These are phyloP conservation scores for Ophiodon elongatus DNA, from an alignment of 2,113 vertebrate species.

Conservation along the genomic window DNA sequence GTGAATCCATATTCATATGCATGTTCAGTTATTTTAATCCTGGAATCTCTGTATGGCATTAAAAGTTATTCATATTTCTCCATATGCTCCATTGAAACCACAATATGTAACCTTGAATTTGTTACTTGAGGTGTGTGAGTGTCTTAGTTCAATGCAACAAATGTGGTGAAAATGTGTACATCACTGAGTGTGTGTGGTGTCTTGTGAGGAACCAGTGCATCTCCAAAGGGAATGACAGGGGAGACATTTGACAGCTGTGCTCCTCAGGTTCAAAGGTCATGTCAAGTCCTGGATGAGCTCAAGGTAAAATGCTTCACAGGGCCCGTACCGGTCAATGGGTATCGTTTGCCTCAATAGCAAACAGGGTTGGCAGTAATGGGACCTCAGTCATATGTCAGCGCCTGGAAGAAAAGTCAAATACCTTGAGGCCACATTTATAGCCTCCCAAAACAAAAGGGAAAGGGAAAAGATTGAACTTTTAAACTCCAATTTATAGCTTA, in stretches of 20 bases:
- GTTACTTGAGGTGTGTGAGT: conserved; percentile 28
- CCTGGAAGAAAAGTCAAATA: conserved; percentile 77
- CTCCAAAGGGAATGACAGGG: conserved; percentile 77
- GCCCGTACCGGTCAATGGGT: conserved; percentile 75
- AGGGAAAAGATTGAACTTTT: conserved; percentile 78
- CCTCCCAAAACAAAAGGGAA: conserved; percentile 70
- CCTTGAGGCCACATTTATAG: conserved; percentile 67
- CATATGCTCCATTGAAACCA: background rate
- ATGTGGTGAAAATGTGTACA: conserved; percentile 25
- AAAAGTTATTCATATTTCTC: conserved; percentile 47
- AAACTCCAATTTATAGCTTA: conserved; percentile 78
- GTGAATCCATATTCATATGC: conserved; percentile 48
- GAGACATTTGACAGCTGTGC: conserved; percentile 83
- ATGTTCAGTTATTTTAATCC: conserved; percentile 31
- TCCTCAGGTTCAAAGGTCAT: conserved; percentile 81
- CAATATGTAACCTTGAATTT: conserved; percentile 39
- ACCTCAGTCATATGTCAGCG: conserved; percentile 83
- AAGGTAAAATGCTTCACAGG: conserved; percentile 81
- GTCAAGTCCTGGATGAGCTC: conserved; percentile 81
- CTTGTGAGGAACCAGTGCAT: conserved; percentile 62
- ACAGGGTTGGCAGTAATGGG: conserved; percentile 78
- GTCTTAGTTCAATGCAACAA: conserved; percentile 20
- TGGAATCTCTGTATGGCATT: conserved; percentile 9
- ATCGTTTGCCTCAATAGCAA: conserved; percentile 74
- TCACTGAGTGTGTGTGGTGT: conserved; percentile 53